Percentiles rank a stretch among this genome's conserved stretches.
Evolutionary conservation across 1,140 invertebrate species (phyloP).

Genomic region (Chlorops oryzae): DNA sequence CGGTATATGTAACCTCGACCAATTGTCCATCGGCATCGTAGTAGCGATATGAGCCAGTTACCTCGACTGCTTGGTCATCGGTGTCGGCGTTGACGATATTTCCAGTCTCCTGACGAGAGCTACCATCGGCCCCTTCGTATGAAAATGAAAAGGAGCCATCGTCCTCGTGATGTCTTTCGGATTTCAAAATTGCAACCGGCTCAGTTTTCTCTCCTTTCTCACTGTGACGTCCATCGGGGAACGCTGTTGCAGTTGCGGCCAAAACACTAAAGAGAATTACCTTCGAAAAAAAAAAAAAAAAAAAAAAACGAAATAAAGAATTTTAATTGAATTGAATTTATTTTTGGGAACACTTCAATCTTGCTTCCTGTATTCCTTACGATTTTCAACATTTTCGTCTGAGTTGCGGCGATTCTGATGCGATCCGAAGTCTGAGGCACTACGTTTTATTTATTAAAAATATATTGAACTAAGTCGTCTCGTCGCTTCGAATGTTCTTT

Average conservation of each 20-base stretch:
- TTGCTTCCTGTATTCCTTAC: too few relatives aligned
- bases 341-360: too few relatives aligned
- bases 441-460: too few relatives aligned
- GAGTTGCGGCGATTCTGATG: too few relatives aligned
- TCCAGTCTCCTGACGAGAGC: constrained; percentile 27
- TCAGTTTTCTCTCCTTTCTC: constrained; percentile 19
- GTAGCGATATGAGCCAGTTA: constrained; percentile 53
- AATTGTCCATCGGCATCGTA: constrained; percentile 61
- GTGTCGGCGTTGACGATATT: constrained; percentile 26
- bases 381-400: too few relatives aligned
- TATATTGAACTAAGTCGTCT: too few relatives aligned
- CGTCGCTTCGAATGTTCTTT: too few relatives aligned
- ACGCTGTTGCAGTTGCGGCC: neutral
- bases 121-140: constrained; percentile 34
- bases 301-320: too few relatives aligned
- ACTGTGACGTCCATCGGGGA: neutral
- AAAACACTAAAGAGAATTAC: neutral
- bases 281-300: neutral
- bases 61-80: constrained; percentile 34
- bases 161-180: constrained; percentile 23
- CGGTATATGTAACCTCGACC: constrained; percentile 60
- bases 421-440: too few relatives aligned
- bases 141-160: constrained; percentile 34
- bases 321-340: too few relatives aligned
- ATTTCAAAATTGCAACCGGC: constrained; percentile 25